A percentile compares a stretch with the other conserved stretches of the same genome.
These are phyloP conservation scores for Parelbella ahira DNA, from an alignment of 2,888 invertebrate genomes.

Conservation along the genomic window DNA sequence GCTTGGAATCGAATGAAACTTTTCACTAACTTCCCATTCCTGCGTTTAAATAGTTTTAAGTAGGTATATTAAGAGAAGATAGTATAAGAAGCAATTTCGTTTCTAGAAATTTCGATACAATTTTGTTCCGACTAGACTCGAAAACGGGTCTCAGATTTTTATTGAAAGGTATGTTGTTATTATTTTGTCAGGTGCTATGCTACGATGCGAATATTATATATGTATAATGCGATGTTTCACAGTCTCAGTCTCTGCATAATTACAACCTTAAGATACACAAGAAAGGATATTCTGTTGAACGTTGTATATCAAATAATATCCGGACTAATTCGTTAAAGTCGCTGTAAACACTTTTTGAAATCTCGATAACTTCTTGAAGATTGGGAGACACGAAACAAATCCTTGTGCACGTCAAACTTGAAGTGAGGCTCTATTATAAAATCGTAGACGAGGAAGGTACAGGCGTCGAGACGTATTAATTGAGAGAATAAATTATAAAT, in stretches of 20 bases:
- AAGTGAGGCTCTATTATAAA: slow-evolving; percentile 32
- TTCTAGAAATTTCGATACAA: too few relatives aligned
- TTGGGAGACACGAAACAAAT: slow-evolving; percentile 25
- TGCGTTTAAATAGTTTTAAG: slow-evolving; percentile 42
- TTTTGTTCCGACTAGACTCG: too few relatives aligned
- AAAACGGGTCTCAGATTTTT: too few relatives aligned
- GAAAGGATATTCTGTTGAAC: too few relatives aligned
- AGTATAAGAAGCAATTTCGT: too few relatives aligned
- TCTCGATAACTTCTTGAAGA: slow-evolving; percentile 28
- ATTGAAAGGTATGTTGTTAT: too few relatives aligned
- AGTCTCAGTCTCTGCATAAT: too few relatives aligned
- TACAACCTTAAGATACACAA: too few relatives aligned
- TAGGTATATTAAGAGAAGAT: slow-evolving; percentile 38
- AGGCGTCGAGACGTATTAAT: slow-evolving; percentile 56
- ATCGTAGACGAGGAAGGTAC: slow-evolving; percentile 37
- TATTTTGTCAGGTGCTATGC: too few relatives aligned
- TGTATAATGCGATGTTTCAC: too few relatives aligned
- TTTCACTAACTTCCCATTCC: slow-evolving; percentile 44
- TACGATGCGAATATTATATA: too few relatives aligned
- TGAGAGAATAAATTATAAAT: slow-evolving; percentile 71
- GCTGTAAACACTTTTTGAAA: slow-evolving; percentile 24
- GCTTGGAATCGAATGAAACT: slow-evolving; percentile 37
- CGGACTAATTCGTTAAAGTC: slow-evolving; percentile 10
- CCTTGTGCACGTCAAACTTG: slow-evolving; percentile 24
- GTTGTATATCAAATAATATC: slow-evolving; percentile 13